phyloP scores from a whole-genome alignment of 1,140 invertebrate genomes.

The Tribolium castaneum region DNA sequence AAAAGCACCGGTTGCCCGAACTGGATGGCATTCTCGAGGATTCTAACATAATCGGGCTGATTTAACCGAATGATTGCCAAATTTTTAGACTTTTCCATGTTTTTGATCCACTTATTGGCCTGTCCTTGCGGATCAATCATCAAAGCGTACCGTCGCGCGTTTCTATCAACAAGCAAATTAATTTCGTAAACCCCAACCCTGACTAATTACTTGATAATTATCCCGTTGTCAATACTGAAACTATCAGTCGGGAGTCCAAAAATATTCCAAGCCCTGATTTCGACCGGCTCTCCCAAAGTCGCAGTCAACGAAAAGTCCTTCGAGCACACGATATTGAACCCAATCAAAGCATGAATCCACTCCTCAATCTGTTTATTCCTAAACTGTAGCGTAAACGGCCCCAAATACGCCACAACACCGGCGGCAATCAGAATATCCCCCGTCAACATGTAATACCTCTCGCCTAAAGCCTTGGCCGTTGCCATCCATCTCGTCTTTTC shows the following conservation, averaged over 20 bases:
- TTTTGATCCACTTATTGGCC: constrained; percentile 95
- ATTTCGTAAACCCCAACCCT: background rate
- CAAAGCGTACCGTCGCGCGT: constrained; percentile 87
- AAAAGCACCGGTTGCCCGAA: constrained; percentile 90
- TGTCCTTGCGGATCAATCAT: constrained; percentile 97
- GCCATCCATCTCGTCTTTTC: constrained; percentile 86
- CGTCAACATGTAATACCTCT: constrained; percentile 72
- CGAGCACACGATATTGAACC: constrained; percentile 80
- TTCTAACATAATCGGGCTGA: constrained; percentile 85
- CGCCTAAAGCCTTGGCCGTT: constrained; percentile 79
- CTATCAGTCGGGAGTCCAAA: constrained; percentile 87
- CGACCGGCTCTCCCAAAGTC: constrained; percentile 87
- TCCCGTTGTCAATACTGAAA: constrained; percentile 93
- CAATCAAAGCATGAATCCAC: constrained; percentile 78
- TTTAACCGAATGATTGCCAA: constrained; percentile 84
- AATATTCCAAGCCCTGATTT: constrained; percentile 92
- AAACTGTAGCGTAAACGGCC: constrained; percentile 87
- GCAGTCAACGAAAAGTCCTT: constrained; percentile 78
- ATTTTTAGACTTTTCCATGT: constrained; percentile 90
- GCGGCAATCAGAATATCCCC: constrained; percentile 88
- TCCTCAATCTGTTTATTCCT: constrained; percentile 75
- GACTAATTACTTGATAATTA: constrained; percentile 80
- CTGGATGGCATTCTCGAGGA: constrained; percentile 92
- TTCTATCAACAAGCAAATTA: constrained; percentile 66
- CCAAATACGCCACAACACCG: constrained; percentile 90